Percentiles rank a stretch among this genome's conserved stretches.
Evolutionary conservation across 2,888 invertebrate species (phyloP).

Genomic region (Eupeodes latifasciatus): DNA sequence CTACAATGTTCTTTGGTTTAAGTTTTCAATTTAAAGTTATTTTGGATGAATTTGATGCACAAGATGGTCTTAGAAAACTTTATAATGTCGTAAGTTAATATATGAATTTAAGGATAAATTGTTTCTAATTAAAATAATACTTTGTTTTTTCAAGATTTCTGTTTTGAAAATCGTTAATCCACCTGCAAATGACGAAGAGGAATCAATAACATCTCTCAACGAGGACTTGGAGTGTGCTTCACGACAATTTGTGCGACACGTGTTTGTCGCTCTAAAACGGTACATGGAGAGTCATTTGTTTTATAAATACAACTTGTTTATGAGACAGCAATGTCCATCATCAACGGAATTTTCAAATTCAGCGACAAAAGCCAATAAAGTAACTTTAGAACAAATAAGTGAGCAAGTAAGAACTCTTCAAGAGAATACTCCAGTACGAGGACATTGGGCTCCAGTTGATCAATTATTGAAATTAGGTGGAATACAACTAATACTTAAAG

Average conservation of each 20-base stretch:
- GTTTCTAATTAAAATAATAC: background rate
- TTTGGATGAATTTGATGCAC: slow-evolving; percentile 95
- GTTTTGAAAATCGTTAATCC: slow-evolving; percentile 93
- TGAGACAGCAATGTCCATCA: slow-evolving; percentile 86
- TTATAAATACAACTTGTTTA: slow-evolving; percentile 90
- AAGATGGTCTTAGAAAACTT: slow-evolving; percentile 95
- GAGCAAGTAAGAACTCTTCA: slow-evolving; percentile 93
- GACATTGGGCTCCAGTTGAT: slow-evolving; percentile 95
- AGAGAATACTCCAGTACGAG: slow-evolving; percentile 89
- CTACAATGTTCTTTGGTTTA: slow-evolving; percentile 98
- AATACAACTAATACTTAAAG: slow-evolving; percentile 91
- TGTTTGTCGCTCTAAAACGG: slow-evolving; percentile 93
- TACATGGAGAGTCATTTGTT: slow-evolving; percentile 96
- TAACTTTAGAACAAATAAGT: slow-evolving; percentile 91
- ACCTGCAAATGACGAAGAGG: slow-evolving; percentile 86
- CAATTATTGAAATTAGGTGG: slow-evolving; percentile 94
- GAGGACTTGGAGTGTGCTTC: slow-evolving; percentile 97
- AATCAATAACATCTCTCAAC: slow-evolving; percentile 86
- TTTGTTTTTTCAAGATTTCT: slow-evolving; percentile 86
- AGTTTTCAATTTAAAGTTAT: slow-evolving; percentile 97
- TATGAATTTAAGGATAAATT: background rate
- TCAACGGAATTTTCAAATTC: slow-evolving; percentile 83
- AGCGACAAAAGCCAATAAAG: slow-evolving; percentile 87
- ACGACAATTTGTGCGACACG: slow-evolving; percentile 95
- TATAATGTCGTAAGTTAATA: slow-evolving; percentile 90